Percentiles rank a stretch among this genome's conserved stretches.
Conservation (phyloP, 2,797 vertebrate genomes). For the Mormyrops boulengeri region DNA sequence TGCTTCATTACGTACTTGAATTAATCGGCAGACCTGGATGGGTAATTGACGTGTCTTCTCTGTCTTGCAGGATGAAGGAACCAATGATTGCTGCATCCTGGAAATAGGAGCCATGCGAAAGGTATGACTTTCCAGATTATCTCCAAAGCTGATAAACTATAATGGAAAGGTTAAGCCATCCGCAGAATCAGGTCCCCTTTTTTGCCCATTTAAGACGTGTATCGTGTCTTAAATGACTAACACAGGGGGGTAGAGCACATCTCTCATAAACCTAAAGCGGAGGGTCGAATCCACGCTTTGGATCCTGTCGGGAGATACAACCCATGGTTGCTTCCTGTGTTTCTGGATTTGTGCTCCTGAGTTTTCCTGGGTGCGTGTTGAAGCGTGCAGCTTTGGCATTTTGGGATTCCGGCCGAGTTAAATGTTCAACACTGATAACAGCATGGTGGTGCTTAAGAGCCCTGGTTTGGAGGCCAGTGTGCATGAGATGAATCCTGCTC, state of each 20-base stretch:
- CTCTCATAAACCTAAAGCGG: slow-evolving; percentile 42
- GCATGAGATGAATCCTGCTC: not conserved
- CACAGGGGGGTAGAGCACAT: slow-evolving; percentile 36
- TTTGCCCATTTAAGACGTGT: slow-evolving; percentile 51
- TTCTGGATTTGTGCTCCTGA: not conserved
- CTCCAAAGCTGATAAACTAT: not conserved
- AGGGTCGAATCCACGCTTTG: slow-evolving; percentile 33
- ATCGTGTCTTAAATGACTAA: slow-evolving; percentile 39
- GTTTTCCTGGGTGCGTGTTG: not conserved
- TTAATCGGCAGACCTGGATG: not conserved
- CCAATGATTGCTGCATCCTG: not conserved
- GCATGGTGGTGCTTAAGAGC: not conserved
- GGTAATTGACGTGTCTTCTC: not conserved
- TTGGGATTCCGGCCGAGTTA: not conserved
- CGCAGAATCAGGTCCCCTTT: not conserved
- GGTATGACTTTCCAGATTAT: not conserved
- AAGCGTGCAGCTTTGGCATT: not conserved
- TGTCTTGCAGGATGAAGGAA: not conserved
- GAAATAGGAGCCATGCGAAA: not conserved
- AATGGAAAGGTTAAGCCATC: not conserved
- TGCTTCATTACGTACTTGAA: not conserved
- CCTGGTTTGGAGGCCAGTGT: not conserved
- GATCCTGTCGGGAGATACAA: slow-evolving; percentile 46
- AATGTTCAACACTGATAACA: not conserved
- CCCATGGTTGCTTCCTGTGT: not conserved